A percentile compares a stretch with the other conserved stretches of the same genome.
phyloP scores from a whole-genome alignment of 2,888 invertebrate genomes.

The Andrena flavipes region DNA sequence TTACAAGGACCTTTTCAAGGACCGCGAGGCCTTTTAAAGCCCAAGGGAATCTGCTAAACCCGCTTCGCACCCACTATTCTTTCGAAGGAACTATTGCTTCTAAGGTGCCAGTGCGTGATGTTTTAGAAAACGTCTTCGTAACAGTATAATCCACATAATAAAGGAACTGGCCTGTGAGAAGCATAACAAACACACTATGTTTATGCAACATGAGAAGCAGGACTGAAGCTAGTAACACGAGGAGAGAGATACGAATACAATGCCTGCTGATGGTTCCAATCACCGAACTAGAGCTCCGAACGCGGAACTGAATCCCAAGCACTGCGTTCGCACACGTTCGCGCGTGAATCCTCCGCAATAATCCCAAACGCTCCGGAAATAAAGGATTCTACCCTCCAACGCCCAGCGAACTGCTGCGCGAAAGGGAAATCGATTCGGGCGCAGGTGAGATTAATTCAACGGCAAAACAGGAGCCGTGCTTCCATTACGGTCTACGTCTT shows the following conservation, averaged over 20 bases:
- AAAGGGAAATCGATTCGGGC: conserved; percentile 14
- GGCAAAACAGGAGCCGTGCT: neutral
- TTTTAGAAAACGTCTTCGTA: conserved; percentile 2
- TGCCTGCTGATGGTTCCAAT: neutral
- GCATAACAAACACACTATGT: neutral
- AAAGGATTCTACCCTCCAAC: too few species aligned
- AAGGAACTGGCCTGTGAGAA: neutral
- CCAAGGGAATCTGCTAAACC: too few species aligned
- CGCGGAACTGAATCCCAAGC: conserved; percentile 1
- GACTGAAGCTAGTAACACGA: neutral
- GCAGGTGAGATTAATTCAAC: neutral
- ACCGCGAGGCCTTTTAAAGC: too few species aligned
- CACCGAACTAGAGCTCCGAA: neutral
- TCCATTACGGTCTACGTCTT: conserved; percentile 21
- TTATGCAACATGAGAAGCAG: neutral
- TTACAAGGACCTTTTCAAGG: too few species aligned
- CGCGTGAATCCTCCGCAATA: neutral
- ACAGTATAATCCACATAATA: neutral
- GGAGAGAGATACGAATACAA: neutral
- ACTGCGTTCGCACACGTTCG: neutral
- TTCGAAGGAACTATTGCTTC: neutral
- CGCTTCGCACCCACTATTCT: neutral
- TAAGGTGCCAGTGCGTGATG: neutral
- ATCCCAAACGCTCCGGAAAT: neutral
- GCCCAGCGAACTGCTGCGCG: neutral